These are phyloP conservation scores for Dasyprocta punctata DNA, from an alignment of 2,113 vertebrate genomes.

Conservation along the genomic window DNA sequence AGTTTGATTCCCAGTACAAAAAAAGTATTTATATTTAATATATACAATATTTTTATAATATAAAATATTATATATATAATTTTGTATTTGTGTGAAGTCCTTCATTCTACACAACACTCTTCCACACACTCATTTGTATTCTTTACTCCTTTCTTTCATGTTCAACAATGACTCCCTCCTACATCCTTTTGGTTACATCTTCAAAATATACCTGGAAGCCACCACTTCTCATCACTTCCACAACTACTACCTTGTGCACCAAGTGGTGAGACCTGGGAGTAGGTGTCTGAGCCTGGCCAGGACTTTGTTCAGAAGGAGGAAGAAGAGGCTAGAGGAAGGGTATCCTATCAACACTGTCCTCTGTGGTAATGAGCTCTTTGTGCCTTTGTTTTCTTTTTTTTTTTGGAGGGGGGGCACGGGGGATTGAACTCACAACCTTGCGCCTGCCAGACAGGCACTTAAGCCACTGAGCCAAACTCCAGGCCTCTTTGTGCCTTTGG, in stretches of 20 bases:
- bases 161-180: not conserved
- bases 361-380: not conserved
- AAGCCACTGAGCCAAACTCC: too few species aligned
- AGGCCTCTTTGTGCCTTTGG: not conserved
- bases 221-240: not conserved
- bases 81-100: not conserved
- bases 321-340: not conserved
- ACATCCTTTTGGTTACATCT: not conserved
- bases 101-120: not conserved
- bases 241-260: not conserved
- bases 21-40: too few species aligned
- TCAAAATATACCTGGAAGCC: not conserved
- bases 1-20: too few species aligned
- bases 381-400: too few species aligned
- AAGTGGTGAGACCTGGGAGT: not conserved
- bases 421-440: too few species aligned
- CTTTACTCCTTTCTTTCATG: not conserved
- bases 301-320: not conserved
- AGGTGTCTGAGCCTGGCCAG: not conserved
- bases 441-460: too few species aligned
- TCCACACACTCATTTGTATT: not conserved
- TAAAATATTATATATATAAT: not conserved
- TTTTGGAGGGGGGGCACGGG: too few species aligned
- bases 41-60: too few species aligned
- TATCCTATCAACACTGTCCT: not conserved